phyloP scores from a whole-genome alignment of 2,888 invertebrate species.

The Cotesia congregata region DNA sequence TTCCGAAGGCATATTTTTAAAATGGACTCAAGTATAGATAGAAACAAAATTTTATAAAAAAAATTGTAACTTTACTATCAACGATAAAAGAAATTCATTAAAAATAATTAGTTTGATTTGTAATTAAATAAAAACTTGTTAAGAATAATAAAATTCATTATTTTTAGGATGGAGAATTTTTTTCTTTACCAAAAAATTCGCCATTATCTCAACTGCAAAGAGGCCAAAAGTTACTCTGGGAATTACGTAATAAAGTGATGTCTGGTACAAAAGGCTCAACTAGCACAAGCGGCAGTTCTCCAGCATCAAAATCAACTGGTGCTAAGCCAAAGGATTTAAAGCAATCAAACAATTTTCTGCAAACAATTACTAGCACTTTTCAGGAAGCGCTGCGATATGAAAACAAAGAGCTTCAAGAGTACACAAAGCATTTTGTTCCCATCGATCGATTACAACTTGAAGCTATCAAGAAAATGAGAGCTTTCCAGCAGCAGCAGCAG shows the following conservation, averaged over 20 bases:
- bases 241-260: conserved; percentile 23
- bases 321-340: conserved; percentile 19
- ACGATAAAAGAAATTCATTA: too few species aligned
- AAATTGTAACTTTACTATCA: too few species aligned
- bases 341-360: conserved; percentile 63
- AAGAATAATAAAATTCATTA: conserved; percentile 8
- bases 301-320: conserved; percentile 2
- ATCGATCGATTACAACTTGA: conserved; percentile 75
- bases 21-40: too few species aligned
- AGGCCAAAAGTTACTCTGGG: conserved; percentile 52
- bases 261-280: conserved; percentile 8
- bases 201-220: conserved; percentile 56
- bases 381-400: conserved; percentile 79
- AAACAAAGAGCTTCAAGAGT: conserved; percentile 75
- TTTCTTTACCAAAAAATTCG: conserved; percentile 56
- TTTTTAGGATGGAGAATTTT: conserved; percentile 60
- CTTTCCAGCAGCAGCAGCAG: background rate
- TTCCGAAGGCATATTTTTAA: too few species aligned
- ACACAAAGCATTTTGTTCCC: conserved; percentile 80
- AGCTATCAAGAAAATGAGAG: conserved; percentile 76
- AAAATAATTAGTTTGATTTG: too few species aligned
- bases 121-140: background rate
- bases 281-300: background rate
- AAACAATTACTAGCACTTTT: conserved; percentile 71
- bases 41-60: too few species aligned